Base-by-base conservation (phyloP, 2,888 invertebrate species). In the Synergus umbraculus region DNA sequence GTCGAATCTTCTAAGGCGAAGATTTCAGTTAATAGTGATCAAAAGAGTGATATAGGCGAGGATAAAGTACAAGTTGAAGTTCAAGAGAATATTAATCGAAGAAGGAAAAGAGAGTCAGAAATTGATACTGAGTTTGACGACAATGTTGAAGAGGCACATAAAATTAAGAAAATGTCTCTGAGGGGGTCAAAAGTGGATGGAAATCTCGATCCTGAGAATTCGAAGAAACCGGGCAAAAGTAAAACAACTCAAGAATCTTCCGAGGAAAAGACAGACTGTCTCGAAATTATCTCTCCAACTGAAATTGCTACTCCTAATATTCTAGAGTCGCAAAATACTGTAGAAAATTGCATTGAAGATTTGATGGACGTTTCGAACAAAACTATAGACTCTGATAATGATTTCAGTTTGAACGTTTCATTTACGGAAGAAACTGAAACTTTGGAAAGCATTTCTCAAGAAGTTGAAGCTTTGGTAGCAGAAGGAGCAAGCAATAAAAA, bases 401-500 rank as follows among this genome's bases (percentile, higher is more conserved):
- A 49, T 54, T 49, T 73, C n/a, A 49, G 37, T n/a, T 43, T 77
- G 15, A 79, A 78, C 10, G 22, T 76, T 58, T 66, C 79, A n/a
- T 22, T 46, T 13, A 63, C 83, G 0, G 88, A 89, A 4, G 90
- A 90, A 12, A 83, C 83, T 2, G 91, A 92, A 79, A 91, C 91
- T 0, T 81, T 92, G 37, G 92, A 92, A 76, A 91, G 90, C 78
- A 89, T 91, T 77, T 90, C 91, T 5, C 82, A 87, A 15, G 91
- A 91, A 41, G 89, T 92, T 0, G 91, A 91, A 76, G 85, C 84
- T 79, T 83, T 92, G 22, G 88, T 91, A 2, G 84, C 87, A 43
- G 89, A 83, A 18, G 82, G 85, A 18, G 78, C 81, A 64, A 79
- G 5, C 13, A 18, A 79, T 5, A 65, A 78, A 58, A 79, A 79